A percentile compares a stretch with the other conserved stretches of the same genome.
Conservation (phyloP, 1,140 invertebrate genomes). For the Formica selysi region DNA sequence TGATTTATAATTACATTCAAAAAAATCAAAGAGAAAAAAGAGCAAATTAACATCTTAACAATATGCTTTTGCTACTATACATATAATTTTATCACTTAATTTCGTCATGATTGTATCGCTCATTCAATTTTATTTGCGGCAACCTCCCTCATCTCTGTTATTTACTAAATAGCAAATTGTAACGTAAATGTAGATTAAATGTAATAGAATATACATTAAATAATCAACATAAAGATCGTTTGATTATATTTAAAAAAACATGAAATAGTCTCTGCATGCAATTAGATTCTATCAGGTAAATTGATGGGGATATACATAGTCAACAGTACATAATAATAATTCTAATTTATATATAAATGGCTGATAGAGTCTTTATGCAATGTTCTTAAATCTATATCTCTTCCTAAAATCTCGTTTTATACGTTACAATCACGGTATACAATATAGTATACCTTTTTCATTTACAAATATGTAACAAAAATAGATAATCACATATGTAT, state of each 20-base stretch:
- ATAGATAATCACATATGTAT: slow-evolving; percentile 80
- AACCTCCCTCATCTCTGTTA: no score
- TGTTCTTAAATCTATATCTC: slow-evolving; percentile 58
- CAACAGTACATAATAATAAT: slow-evolving; percentile 51
- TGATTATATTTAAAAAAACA: slow-evolving; percentile 76
- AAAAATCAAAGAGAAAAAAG: slow-evolving; percentile 16
- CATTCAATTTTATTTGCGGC: slow-evolving; percentile 29
- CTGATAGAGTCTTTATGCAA: slow-evolving; percentile 20
- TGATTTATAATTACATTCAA: neutral
- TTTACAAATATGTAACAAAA: slow-evolving; percentile 82
- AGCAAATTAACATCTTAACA: slow-evolving; percentile 4
- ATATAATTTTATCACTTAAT: slow-evolving; percentile 12
- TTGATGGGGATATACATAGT: slow-evolving; percentile 61
- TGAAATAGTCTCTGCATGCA: slow-evolving; percentile 50
- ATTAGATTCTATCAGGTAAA: slow-evolving; percentile 44
- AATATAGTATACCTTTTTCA: slow-evolving; percentile 76
- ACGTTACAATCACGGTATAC: slow-evolving; percentile 67
- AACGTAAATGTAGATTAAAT: no score
- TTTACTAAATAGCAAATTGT: no score
- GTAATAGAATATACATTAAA: slow-evolving; percentile 68
- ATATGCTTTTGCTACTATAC: neutral
- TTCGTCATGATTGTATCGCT: slow-evolving; percentile 68
- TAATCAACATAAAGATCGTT: slow-evolving; percentile 76
- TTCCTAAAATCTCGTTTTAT: slow-evolving; percentile 61
- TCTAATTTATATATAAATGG: slow-evolving; percentile 62